Base-by-base conservation (phyloP, 2,797 vertebrate genomes). In the Tapera naevia region DNA sequence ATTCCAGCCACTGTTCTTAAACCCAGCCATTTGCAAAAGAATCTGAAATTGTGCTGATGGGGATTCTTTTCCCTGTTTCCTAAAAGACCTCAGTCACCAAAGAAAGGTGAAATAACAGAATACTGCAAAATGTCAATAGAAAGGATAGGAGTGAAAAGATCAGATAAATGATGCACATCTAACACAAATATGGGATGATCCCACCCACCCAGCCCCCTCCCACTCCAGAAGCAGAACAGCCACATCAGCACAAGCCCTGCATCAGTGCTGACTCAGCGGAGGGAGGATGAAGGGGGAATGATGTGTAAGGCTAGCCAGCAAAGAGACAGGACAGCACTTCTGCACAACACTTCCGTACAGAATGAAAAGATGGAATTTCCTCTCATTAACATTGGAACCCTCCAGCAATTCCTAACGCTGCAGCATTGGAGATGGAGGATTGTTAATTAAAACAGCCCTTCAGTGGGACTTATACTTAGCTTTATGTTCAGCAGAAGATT, bases 341-440 rank as follows among this genome's bases (percentile, higher is more conserved):
- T 73, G 46, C 56, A 43, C 17, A 53, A 37, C 33, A 5, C 16
- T 50, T 57, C 37, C n/a, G 21, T 15, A 56, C 0, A 0, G 48
- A 8, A 73, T 58, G 19, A 62, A 85, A 76, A 69, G 30, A 75
- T 78, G 33, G 27, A 24, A 81, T 88, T 88, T 84, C 39, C 27
- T 87, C 61, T 25, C 2, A 1, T 37, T 72, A 39, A 37, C 5
- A 12, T 2, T 43, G 65, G 46, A 85, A 27, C 14, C 46, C 80
- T 82, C 41, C 71, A 91, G 37, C 76, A 88, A 75, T 46, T 60
- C 23, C 66, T 54, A 76, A 73, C 43, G 41, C 41, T 84, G 56
- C n/a, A 79, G 35, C 41, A 74, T 2, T 73, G 71, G 43, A 76
- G 57, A 53, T 48, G 51, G 88, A 85, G 30, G 19, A 25, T 3